phyloP scores from a whole-genome alignment of 2,888 invertebrate genomes.

The Tethea ocularis region DNA sequence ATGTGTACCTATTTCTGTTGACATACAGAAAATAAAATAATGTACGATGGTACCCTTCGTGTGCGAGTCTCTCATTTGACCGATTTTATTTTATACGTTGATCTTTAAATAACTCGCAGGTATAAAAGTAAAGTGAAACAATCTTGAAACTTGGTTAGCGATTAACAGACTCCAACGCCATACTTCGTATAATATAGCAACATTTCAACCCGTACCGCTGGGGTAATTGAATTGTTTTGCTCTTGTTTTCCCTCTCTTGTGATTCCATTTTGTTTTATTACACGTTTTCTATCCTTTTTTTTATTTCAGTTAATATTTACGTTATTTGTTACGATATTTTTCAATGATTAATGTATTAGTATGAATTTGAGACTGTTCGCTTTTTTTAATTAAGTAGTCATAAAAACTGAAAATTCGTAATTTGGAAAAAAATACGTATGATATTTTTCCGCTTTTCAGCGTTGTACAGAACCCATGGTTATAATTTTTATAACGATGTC shows the following conservation, averaged over 20 bases:
- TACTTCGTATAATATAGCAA: conserved; percentile 8
- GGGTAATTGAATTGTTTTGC: conserved; percentile 11
- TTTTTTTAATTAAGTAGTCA: too few relatives aligned
- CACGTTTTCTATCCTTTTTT: neutral
- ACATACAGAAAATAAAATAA: too few relatives aligned
- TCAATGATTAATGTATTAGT: too few relatives aligned
- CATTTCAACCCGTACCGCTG: conserved; percentile 6
- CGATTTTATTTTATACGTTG: neutral
- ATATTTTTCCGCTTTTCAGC: too few relatives aligned
- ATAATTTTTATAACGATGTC: too few relatives aligned
- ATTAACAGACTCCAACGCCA: neutral
- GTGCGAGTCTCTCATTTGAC: too few relatives aligned
- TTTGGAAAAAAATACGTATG: too few relatives aligned
- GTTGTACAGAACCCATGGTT: too few relatives aligned
- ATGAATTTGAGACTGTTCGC: too few relatives aligned
- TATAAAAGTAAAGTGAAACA: neutral
- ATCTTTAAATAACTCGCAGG: neutral
- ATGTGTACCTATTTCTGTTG: too few relatives aligned
- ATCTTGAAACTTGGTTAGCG: neutral
- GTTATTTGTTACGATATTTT: neutral
- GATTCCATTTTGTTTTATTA: conserved; percentile 1
- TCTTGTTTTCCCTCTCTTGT: neutral
- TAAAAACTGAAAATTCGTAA: too few relatives aligned
- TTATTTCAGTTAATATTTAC: neutral
- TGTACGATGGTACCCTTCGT: too few relatives aligned